Evolutionary conservation across 1,140 invertebrate genomes (phyloP), one percentile per base, ranked within the genome.

Genomic region (Ips nitidus): DNA sequence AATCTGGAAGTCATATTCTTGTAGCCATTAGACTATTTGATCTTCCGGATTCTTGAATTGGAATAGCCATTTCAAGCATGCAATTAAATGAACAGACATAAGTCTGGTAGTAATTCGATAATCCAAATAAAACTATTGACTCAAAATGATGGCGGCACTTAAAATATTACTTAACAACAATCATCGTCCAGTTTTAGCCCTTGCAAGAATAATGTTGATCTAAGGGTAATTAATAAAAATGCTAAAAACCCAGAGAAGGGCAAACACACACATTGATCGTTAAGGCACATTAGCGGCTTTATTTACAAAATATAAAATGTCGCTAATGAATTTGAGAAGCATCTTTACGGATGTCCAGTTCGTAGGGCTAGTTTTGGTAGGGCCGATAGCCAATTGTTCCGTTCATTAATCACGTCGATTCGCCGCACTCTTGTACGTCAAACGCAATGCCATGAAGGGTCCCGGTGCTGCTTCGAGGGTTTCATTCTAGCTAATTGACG

Each of bases 401-500:
- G 75, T 75, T 79, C 78, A 79, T 79, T 79, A 79, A 79, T 79
- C 78, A 79, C 74, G 72, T 66, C 75, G 75, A 74, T 75, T 74
- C 75, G 71, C 68, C 70, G 77, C 73, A 77, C 78, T 79, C 77
- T 76, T 77, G 75, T 70, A 76, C 74, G 78, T 79, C 78, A 79
- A 79, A 78, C 75, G 75, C 78, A 79, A 76, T 78, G 63, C 71
- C 73, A 65, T 69, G 77, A 77, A 75, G 78, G 78, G 78, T 77
- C 64, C 41, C 72, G 74, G 63, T 71, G 70, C 73, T 73, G 77
- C 77, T 78, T 78, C 77, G 77, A 79, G 78, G 75, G 78, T 78
- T 76, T 78, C 78, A 78, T 59, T 77, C 77, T 78, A 76, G 78
- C 77, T 79, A 79, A 79, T 79, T 79, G 78, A 76, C 72, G 75